These are phyloP conservation scores for Chiridota heheva DNA, from an alignment of 35 echinoderm and acorn worm species.

Conservation along the genomic window DNA sequence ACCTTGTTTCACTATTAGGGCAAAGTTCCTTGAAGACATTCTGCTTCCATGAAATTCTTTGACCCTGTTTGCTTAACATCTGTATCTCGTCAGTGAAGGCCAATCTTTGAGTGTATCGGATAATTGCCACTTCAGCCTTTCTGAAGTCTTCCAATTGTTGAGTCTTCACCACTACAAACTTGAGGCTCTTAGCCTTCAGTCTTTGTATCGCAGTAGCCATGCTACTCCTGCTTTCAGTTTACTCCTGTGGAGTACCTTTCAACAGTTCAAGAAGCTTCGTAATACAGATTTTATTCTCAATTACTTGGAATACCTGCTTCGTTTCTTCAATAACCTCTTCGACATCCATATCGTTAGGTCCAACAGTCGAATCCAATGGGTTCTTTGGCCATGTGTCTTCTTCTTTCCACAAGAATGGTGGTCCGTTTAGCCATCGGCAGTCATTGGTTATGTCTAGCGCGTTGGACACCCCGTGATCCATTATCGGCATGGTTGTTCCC, in stretches of 20 bases:
- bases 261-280: conserved; percentile 5
- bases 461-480: conserved; percentile 27
- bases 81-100: conserved; percentile 18
- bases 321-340: conserved; percentile 12
- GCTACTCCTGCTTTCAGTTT: conserved; percentile 25
- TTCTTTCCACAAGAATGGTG: conserved; percentile 25
- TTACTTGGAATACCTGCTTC: background rate
- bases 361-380: background rate
- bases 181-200: background rate
- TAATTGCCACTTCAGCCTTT: conserved; percentile 6
- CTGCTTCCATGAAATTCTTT: background rate
- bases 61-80: background rate
- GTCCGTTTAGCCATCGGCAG: conserved; percentile 18
- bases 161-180: background rate
- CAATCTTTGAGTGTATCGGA: conserved; percentile 1
- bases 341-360: background rate
- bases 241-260: conserved; percentile 18
- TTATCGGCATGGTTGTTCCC: conserved; percentile 30
- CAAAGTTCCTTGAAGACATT: conserved; percentile 16
- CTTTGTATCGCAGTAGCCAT: conserved; percentile 25
- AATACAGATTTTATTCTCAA: too few species aligned
- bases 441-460: background rate
- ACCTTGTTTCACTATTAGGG: conserved; percentile 49
- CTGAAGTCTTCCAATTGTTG: background rate
- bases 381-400: conserved; percentile 19